Conservation (phyloP, 2,113 vertebrate genomes). For the Phylloscopus trochilus region DNA sequence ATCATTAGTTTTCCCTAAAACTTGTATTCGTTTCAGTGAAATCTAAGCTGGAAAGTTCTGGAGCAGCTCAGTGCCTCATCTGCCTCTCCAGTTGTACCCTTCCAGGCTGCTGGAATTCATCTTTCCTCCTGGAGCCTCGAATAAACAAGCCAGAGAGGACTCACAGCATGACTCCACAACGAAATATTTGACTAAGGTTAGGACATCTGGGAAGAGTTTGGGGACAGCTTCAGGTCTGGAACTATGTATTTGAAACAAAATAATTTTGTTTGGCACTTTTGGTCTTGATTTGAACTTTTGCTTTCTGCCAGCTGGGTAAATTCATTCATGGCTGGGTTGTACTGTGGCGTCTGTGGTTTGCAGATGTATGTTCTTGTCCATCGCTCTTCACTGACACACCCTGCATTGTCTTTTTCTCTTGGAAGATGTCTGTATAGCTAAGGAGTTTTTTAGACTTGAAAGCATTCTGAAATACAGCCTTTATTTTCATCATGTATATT, state of each 20-base stretch:
- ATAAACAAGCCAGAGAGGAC: background rate
- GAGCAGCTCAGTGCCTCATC: background rate
- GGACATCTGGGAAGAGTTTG: conserved; percentile 57
- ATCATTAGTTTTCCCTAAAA: background rate
- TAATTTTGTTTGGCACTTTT: conserved; percentile 40
- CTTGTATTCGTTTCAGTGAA: background rate
- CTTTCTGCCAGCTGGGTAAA: conserved; percentile 43
- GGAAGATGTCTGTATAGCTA: background rate
- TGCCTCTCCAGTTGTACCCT: background rate
- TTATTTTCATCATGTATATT: background rate
- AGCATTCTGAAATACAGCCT: background rate
- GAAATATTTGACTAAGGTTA: background rate
- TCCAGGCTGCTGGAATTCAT: conserved; percentile 25
- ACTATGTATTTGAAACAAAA: background rate
- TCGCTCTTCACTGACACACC: background rate
- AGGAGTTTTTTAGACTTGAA: background rate
- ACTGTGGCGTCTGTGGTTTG: conserved; percentile 2
- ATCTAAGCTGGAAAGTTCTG: background rate
- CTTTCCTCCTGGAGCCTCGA: background rate
- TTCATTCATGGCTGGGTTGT: background rate
- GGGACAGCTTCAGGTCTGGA: conserved; percentile 51
- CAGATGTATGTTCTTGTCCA: background rate
- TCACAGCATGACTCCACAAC: background rate
- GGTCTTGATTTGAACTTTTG: conserved; percentile 3
- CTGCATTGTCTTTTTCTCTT: conserved; percentile 17